Evolutionary conservation across 2,113 vertebrate genomes (phyloP).

Genomic region (Emydocephalus ijimae): DNA sequence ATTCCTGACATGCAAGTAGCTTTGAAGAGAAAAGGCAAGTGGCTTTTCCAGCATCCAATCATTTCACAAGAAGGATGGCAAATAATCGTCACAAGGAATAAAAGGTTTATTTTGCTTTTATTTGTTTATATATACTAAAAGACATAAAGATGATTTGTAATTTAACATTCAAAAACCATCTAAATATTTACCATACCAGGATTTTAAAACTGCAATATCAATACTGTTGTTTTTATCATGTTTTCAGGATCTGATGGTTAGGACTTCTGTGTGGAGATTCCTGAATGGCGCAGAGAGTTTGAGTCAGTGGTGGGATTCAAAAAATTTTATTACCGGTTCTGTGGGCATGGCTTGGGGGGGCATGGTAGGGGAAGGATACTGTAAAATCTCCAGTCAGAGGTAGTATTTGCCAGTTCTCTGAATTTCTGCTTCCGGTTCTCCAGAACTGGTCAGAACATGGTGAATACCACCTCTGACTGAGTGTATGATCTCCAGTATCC

Average conservation of each 20-base stretch:
- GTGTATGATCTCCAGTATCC: neutral
- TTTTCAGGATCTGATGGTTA: conserved; percentile 1
- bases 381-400: too few species aligned
- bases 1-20: conserved; percentile 59
- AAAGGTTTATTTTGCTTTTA: conserved; percentile 50
- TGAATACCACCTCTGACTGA: too few species aligned
- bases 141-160: conserved; percentile 27
- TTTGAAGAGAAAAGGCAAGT: conserved; percentile 54
- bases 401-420: too few species aligned
- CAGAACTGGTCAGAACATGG: too few species aligned
- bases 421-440: too few species aligned
- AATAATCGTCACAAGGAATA: conserved; percentile 50
- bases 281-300: neutral
- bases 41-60: conserved; percentile 53
- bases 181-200: conserved; percentile 1
- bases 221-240: neutral
- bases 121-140: conserved; percentile 44
- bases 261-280: neutral
- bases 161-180: conserved; percentile 22
- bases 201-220: conserved; percentile 11
- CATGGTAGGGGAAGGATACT: too few species aligned
- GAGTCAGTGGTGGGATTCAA: neutral
- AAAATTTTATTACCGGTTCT: too few species aligned
- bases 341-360: too few species aligned
- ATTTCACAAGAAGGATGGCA: conserved; percentile 49